A percentile compares a stretch with the other conserved stretches of the same genome.
phyloP scores from a whole-genome alignment of 2,113 vertebrate species.

The Anarhynchus alexandrinus region DNA sequence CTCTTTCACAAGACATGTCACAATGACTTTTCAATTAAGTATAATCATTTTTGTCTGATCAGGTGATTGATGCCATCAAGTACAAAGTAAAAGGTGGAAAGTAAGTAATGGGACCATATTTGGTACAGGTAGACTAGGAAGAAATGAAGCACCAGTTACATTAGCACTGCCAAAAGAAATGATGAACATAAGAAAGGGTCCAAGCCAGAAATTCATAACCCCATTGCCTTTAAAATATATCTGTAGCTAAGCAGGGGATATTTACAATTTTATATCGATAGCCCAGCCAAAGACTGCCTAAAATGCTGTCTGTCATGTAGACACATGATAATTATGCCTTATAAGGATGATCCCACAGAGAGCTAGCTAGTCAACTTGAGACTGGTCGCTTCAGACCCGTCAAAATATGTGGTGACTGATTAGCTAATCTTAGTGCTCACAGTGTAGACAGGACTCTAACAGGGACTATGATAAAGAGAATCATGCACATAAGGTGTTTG shows the following conservation, averaged over 20 bases:
- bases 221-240: neutral
- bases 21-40: slow-evolving; percentile 12
- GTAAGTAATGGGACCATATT: neutral
- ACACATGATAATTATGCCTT: neutral
- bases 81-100: neutral
- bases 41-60: neutral
- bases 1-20: neutral
- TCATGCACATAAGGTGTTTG: neutral
- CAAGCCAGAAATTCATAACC: neutral
- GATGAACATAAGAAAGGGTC: neutral
- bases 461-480: neutral
- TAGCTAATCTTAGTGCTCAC: neutral
- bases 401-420: neutral
- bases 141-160: neutral
- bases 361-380: neutral
- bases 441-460: neutral
- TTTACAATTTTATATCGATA: neutral
- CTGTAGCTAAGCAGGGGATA: neutral
- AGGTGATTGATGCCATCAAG: neutral
- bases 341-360: neutral
- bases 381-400: neutral
- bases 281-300: neutral
- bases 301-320: neutral
- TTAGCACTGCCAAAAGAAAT: neutral
- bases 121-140: neutral